Evolutionary conservation across 2,113 vertebrate genomes (phyloP).

Genomic region (Ovibos moschatus): DNA sequence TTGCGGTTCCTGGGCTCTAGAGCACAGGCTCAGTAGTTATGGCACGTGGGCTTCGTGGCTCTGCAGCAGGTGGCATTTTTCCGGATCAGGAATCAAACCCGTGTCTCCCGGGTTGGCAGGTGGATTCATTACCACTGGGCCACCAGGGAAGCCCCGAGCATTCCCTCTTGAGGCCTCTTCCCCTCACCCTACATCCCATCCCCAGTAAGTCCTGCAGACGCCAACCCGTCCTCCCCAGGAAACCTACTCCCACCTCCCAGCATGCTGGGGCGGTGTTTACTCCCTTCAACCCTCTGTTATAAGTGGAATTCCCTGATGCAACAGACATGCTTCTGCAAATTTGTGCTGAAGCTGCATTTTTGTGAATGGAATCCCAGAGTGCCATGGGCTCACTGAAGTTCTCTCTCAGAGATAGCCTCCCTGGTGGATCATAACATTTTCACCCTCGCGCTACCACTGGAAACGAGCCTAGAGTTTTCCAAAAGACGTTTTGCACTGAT

Average conservation of each 20-base stretch:
- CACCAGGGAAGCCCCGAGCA: not conserved
- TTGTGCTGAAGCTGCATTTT: not conserved
- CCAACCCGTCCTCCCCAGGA: not conserved
- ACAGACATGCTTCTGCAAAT: not conserved
- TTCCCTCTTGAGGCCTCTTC: not conserved
- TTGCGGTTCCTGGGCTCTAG: rapidly evolving
- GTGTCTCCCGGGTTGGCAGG: not conserved
- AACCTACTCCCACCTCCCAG: rapidly evolving
- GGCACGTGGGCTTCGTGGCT: not conserved
- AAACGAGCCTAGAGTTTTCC: not conserved
- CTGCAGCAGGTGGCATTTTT: not conserved
- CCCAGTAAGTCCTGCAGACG: not conserved
- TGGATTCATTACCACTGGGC: not conserved
- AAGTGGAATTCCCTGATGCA: not conserved
- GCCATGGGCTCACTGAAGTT: not conserved
- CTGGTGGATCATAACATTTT: not conserved
- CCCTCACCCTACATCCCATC: not conserved
- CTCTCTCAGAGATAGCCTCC: not conserved
- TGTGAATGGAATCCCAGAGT: slow-evolving; percentile 14
- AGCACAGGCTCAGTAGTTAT: not conserved
- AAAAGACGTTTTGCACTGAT: not conserved
- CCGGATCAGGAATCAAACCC: not conserved
- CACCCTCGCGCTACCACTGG: not conserved
- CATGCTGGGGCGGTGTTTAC: rapidly evolving
- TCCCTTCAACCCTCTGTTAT: rapidly evolving